Base-by-base conservation (phyloP, 1,140 invertebrate genomes). In the Hetaerina americana region DNA sequence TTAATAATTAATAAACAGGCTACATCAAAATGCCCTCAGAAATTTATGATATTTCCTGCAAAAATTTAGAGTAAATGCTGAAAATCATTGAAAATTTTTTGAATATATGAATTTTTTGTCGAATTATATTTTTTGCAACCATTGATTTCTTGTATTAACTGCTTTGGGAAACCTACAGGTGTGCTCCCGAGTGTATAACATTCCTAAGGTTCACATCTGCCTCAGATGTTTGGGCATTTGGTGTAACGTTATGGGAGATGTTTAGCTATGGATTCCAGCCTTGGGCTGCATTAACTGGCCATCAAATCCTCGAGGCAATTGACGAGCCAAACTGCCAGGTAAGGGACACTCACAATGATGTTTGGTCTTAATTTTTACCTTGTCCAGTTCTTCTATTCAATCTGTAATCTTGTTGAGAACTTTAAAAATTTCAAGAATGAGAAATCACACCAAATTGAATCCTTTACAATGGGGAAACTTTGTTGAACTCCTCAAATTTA, bases 191-290 rank as follows among this genome's bases (percentile, higher is more conserved):
- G 83, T 96, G 94, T 80, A 98, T 99, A 73, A 95, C 95, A 75
- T 98, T 94, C 80, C 83, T 98, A 68, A 88, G 93, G 72, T 99
- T 99, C 78, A 99, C 96, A 5, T 94, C 94, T 15, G 89, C 95
- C 0, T 96, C 93, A 75, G 97, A 99, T 81, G 94, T 98, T 0
- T 99, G 97, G 97, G 94, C 96, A 0, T 99, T 92, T 82, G 97
- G 92, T 10, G 96, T 99, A 0, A 97, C 95, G n/a, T 81, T 99
- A 0, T 99, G 97, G 96, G 97, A 99, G 82, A 96, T 99, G 92
- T 98, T 98, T 79, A 95, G 94, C 12, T 98, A 97, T 78, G 97
- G 97, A 10, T 95, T 96, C 78, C 95, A 98, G 80, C 97, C 97
- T 0, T 99, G 96, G 96, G 92, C 93, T 0, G 96, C 94, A 0